phyloP scores from a whole-genome alignment of 2,113 vertebrate species.

The Osmerus mordax region DNA sequence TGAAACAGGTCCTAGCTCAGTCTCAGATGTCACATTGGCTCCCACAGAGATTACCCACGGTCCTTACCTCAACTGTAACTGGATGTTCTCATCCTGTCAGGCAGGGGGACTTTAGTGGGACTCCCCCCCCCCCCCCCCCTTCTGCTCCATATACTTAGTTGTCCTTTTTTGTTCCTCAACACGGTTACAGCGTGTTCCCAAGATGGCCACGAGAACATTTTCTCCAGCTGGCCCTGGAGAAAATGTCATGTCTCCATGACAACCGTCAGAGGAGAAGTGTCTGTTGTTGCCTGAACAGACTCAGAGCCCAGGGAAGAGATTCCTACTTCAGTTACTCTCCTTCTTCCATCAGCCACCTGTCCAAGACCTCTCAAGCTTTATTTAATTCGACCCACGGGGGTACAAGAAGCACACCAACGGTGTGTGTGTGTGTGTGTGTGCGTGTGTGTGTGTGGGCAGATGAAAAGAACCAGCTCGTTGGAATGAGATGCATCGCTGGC shows the following conservation, averaged over 20 bases:
- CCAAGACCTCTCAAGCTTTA: no score
- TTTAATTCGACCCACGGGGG: no score
- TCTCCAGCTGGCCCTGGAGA: no score
- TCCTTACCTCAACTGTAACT: not conserved
- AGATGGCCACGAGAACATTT: not conserved
- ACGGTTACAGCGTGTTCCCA: not conserved
- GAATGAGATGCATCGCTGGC: not conserved
- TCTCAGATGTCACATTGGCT: not conserved
- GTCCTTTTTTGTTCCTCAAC: not conserved
- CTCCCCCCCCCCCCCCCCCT: not conserved
- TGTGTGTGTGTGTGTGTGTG: no score
- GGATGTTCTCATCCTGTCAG: not conserved
- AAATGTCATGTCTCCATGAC: not conserved
- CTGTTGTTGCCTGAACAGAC: no score
- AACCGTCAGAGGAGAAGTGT: no score
- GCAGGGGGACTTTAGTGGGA: no score
- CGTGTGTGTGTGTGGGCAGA: no score
- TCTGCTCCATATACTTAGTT: not conserved
- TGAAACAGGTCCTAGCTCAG: slow-evolving; percentile 11
- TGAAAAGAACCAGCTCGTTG: not conserved
- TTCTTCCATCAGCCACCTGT: no score
- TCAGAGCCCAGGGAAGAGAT: no score
- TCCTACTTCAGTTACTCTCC: no score
- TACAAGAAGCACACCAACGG: no score
- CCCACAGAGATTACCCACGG: slow-evolving; percentile 10